phyloP scores from a whole-genome alignment of 2,113 vertebrate genomes.

The Potamarius usumacintae region DNA sequence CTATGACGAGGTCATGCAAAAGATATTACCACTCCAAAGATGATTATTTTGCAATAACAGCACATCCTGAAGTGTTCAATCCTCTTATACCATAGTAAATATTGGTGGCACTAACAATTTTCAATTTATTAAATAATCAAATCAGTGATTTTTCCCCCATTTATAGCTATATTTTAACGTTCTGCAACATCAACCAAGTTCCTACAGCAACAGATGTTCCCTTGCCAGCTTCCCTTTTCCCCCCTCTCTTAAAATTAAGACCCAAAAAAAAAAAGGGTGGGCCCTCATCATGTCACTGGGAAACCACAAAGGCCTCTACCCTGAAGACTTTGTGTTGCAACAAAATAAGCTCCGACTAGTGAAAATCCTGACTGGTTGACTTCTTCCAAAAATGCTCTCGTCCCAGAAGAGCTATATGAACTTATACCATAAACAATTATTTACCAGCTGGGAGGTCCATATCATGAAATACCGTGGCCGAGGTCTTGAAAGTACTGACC shows the following conservation, averaged over 20 bases:
- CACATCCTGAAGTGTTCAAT: background rate
- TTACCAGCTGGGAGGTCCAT: background rate
- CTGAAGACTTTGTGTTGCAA: background rate
- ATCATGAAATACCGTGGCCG: no score
- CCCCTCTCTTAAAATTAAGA: no score
- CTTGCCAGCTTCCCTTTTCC: background rate
- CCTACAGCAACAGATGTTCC: background rate
- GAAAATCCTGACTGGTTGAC: background rate
- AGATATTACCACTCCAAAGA: background rate
- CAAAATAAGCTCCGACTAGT: background rate
- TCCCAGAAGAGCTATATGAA: background rate
- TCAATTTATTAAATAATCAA: background rate
- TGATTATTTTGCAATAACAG: background rate
- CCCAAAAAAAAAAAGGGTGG: background rate
- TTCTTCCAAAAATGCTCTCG: background rate
- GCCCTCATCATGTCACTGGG: background rate
- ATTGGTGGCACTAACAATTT: background rate
- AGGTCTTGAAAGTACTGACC: no score
- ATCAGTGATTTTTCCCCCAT: background rate
- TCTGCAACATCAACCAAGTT: background rate
- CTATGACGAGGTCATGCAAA: background rate
- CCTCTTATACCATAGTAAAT: background rate
- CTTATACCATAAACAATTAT: background rate
- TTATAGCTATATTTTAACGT: background rate
- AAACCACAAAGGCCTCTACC: background rate